Evolutionary conservation across 2,888 invertebrate genomes (phyloP).

Genomic region (Keiferia lycopersicella): DNA sequence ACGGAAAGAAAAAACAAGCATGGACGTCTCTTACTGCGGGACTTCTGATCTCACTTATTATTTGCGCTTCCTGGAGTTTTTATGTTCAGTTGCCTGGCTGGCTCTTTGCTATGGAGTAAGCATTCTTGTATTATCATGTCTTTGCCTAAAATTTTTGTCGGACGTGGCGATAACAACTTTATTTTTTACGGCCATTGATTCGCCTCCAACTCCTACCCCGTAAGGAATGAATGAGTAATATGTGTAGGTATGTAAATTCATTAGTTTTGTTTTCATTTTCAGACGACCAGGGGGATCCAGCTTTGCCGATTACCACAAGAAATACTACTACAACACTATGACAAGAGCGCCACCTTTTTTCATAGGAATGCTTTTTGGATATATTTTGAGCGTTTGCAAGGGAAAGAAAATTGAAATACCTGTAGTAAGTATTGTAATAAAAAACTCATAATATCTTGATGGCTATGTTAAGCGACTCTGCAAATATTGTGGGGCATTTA

Average conservation of each 20-base stretch:
- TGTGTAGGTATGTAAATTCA: not conserved
- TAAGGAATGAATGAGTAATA: too few relatives aligned
- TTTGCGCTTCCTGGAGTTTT: not conserved
- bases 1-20: slow-evolving; percentile 31
- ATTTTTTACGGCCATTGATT: too few relatives aligned
- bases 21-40: not conserved
- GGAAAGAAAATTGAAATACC: slow-evolving; percentile 26
- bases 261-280: not conserved
- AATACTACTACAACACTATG: slow-evolving; percentile 26
- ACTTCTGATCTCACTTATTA: not conserved
- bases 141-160: too few relatives aligned
- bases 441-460: too few relatives aligned
- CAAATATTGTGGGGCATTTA: too few relatives aligned
- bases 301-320: not conserved
- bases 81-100: slow-evolving; percentile 7
- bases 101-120: not conserved
- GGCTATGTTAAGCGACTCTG: too few relatives aligned
- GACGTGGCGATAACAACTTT: too few relatives aligned
- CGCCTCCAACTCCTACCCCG: too few relatives aligned
- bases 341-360: slow-evolving; percentile 32
- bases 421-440: slow-evolving; percentile 29
- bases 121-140: not conserved
- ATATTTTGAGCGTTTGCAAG: slow-evolving; percentile 25
- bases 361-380: slow-evolving; percentile 35
- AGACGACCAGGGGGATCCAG: not conserved